phyloP scores from a whole-genome alignment of 2,113 vertebrate genomes.

The Rhea pennata region DNA sequence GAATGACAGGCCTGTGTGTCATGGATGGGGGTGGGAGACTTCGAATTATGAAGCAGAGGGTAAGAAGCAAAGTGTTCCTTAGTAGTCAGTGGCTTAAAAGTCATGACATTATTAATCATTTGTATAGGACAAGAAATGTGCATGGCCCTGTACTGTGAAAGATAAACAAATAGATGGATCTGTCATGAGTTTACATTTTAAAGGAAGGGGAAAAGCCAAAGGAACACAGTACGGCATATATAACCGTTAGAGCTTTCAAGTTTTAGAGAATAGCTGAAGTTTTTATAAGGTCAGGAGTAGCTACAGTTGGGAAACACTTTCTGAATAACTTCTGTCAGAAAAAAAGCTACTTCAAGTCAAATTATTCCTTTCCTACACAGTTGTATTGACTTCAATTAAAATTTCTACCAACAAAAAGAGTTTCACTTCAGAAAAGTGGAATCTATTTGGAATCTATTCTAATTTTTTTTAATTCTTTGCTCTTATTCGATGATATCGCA shows the following conservation, averaged over 20 bases:
- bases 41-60: slow-evolving; percentile 58
- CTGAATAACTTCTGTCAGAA: neutral
- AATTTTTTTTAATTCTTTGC: neutral
- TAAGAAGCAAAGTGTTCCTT: slow-evolving; percentile 53
- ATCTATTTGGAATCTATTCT: neutral
- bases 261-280: neutral
- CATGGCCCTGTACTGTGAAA: slow-evolving; percentile 17
- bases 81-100: slow-evolving; percentile 25
- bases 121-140: slow-evolving; percentile 31
- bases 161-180: slow-evolving; percentile 54
- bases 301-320: neutral
- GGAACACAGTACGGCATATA: neutral
- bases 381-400: neutral
- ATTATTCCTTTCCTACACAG: neutral
- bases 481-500: neutral
- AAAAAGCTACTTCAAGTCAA: neutral
- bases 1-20: slow-evolving; percentile 65
- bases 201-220: slow-evolving; percentile 59
- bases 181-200: slow-evolving; percentile 21
- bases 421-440: neutral
- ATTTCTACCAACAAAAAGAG: neutral
- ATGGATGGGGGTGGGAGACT: slow-evolving; percentile 55
- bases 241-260: slow-evolving; percentile 17
- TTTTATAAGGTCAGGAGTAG: neutral
- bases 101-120: slow-evolving; percentile 65